Percentiles rank a stretch among this genome's conserved stretches.
Conservation (phyloP, 2,888 invertebrate species). For the Deilephila porcellus region DNA sequence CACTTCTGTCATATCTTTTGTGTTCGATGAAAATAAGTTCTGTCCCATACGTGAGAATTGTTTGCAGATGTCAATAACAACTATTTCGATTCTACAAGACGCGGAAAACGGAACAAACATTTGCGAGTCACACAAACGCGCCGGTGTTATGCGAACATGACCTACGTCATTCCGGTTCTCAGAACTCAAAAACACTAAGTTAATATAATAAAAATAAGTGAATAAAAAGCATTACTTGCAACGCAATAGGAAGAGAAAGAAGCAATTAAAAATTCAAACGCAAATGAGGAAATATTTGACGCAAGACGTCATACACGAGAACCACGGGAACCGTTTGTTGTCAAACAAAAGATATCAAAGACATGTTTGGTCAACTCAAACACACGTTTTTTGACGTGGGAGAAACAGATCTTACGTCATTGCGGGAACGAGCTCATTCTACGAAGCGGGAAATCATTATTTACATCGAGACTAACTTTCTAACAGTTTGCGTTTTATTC, state of each 20-base stretch:
- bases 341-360: slow-evolving; percentile 63
- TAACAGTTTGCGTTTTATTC: neutral
- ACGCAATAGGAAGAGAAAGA: slow-evolving; percentile 4
- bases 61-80: too few relatives aligned
- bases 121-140: too few relatives aligned
- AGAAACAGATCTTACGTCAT: slow-evolving; percentile 48
- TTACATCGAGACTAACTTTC: neutral
- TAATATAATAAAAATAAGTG: too few relatives aligned
- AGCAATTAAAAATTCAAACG: neutral
- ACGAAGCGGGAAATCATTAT: slow-evolving; percentile 13
- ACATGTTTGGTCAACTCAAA: slow-evolving; percentile 58
- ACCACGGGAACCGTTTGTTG: slow-evolving; percentile 56
- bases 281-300: slow-evolving; percentile 6
- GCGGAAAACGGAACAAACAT: neutral
- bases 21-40: too few relatives aligned
- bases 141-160: too few relatives aligned
- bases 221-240: neutral
- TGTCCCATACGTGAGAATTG: too few relatives aligned
- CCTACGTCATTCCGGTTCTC: too few relatives aligned
- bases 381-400: slow-evolving; percentile 57
- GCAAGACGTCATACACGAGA: slow-evolving; percentile 28
- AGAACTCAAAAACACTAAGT: too few relatives aligned
- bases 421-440: slow-evolving; percentile 39
- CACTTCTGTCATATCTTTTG: too few relatives aligned
- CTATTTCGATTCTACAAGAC: neutral